Evolutionary conservation across 2,113 vertebrate species (phyloP).

Genomic region (Petaurus breviceps): DNA sequence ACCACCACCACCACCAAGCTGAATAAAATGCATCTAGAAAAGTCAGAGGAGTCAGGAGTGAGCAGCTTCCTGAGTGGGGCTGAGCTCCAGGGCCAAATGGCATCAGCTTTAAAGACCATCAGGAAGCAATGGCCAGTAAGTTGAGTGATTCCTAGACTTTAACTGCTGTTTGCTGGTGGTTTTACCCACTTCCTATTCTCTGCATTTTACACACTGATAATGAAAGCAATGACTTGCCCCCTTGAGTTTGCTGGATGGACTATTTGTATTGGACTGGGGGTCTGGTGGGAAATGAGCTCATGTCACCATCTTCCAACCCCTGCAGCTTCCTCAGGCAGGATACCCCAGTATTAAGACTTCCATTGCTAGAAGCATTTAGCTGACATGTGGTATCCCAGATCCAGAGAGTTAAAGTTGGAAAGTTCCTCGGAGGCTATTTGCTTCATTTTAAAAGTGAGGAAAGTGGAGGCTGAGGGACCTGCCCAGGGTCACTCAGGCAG

Average conservation of each 20-base stretch:
- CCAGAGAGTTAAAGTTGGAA: background rate
- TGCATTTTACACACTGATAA: background rate
- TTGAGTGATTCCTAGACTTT: background rate
- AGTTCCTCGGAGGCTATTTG: background rate
- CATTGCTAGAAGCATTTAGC: background rate
- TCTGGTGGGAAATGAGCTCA: background rate
- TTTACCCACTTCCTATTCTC: background rate
- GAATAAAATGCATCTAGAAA: background rate
- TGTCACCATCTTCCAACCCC: background rate
- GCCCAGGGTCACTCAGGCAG: too few species aligned
- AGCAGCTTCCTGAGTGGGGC: background rate
- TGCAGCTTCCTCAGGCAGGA: background rate
- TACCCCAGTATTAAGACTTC: background rate
- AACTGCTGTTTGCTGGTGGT: background rate
- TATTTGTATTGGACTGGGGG: background rate
- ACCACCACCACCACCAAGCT: background rate
- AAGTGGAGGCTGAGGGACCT: too few species aligned
- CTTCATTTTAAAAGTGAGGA: too few species aligned
- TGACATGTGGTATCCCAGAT: background rate
- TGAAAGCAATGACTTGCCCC: background rate
- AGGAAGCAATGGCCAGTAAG: background rate
- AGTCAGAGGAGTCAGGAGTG: background rate
- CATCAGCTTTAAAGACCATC: background rate
- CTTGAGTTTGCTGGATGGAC: background rate
- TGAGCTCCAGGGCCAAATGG: background rate